Evolutionary conservation across 2,888 invertebrate species (phyloP), one percentile per base, ranked within the genome.

Genomic region (Trissolcus brochymenae): DNA sequence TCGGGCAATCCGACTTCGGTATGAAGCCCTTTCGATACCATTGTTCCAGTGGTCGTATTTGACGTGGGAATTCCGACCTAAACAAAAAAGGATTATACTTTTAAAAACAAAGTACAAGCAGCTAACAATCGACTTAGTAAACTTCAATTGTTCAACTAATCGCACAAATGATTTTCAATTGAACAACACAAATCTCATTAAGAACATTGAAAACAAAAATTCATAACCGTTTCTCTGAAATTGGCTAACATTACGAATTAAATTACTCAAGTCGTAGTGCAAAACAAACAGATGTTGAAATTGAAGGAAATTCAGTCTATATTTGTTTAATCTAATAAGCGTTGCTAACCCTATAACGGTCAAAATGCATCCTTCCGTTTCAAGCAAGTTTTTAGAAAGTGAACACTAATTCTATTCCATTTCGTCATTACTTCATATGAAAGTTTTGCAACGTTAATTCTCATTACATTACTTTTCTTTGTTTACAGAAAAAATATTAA

Each of bases 41-140:
- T 83, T n/a, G 60, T 54, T 46, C 40, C 53, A 29, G 35, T 35
- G 3, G 61, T 46, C 0, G 86, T 84, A 3, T 83, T 84, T 6
- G 56, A 35, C 2, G 67, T 57, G 0, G 94, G 94, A 83, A 95
- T 90, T 11, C 95, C 95, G 55, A 95, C 92, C 89, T 95, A 95
- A 11, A 65, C 41, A 25, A 29, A 13, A 41, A 59, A 25, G 25
- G 11, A 46, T 14, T n/a, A 16, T 14, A n/a, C 46, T 46, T n/a
- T 16, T 46, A 35, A 6, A 35, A 35, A 11, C 35, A 35, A 35
- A 11, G 7, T 35, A 35, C 35, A 35, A 35, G 2, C 35, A 6
- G 9, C 16, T 14, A n/a, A 46, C 46, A 43, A 0, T 11, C 43
- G 13, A 13, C 13, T 43, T 3, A 25, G 25, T 35, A 11, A 11